A percentile compares a stretch with the other conserved stretches of the same genome.
phyloP scores from a whole-genome alignment of 1,140 invertebrate species.

The silkworm (Bombyx mori) region ASM3026992v2 NC_085107.1:12566001-12566500 shows the following conservation, averaged over 20 bases:
- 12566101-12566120: conserved; percentile 8
- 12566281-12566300: too few relatives aligned
- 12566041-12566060: conserved; percentile 6
- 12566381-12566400: too few relatives aligned
- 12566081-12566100: background rate
- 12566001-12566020: conserved; percentile 8
- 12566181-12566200: conserved; percentile 13
- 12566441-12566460: too few relatives aligned
- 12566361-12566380: too few relatives aligned
- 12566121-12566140: conserved; percentile 11
- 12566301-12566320: too few relatives aligned
- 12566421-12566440: too few relatives aligned
- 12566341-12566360: too few relatives aligned
- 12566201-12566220: conserved; percentile 19
- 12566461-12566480: background rate
- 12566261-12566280: too few relatives aligned
- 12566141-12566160: conserved; percentile 13
- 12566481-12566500: background rate
- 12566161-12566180: conserved; percentile 14
- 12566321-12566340: too few relatives aligned
- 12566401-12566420: too few relatives aligned
- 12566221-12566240: too few relatives aligned
- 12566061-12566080: conserved; percentile 4
- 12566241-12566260: too few relatives aligned
- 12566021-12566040: background rate